Percentiles rank a stretch among this genome's conserved stretches.
Evolutionary conservation across 2,888 invertebrate genomes (phyloP).

Genomic region (Polymixis flavicincta): DNA sequence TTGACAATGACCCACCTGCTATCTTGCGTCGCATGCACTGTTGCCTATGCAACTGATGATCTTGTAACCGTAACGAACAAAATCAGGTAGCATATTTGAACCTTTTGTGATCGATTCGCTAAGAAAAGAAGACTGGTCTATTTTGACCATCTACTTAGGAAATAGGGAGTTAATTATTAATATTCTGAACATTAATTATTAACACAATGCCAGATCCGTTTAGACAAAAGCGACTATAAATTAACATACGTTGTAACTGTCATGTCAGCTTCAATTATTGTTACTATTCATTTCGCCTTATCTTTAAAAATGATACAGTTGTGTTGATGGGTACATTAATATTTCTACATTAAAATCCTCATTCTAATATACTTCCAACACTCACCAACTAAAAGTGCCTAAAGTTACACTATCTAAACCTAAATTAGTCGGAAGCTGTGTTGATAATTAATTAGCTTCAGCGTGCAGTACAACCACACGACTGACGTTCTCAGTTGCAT

Average conservation of each 20-base stretch:
- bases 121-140: not conserved
- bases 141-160: not conserved
- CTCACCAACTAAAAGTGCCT: slow-evolving; percentile 16
- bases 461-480: slow-evolving; percentile 39
- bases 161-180: not conserved
- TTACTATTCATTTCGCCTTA: not conserved
- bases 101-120: not conserved
- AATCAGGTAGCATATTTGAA: not conserved
- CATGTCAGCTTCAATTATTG: slow-evolving; percentile 1
- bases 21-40: not conserved
- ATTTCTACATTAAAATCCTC: not conserved
- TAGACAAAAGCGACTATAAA: not conserved
- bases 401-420: slow-evolving; percentile 26
- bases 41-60: not conserved
- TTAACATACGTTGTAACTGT: not conserved
- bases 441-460: slow-evolving; percentile 63
- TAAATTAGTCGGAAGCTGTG: slow-evolving; percentile 45
- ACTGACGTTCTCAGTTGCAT: slow-evolving; percentile 52
- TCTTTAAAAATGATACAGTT: not conserved
- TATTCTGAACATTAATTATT: not conserved
- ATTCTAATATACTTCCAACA: not conserved
- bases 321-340: no score
- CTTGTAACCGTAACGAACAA: not conserved
- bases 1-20: not conserved
- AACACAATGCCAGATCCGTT: not conserved